Evolutionary conservation across 2,888 invertebrate species (phyloP).

Genomic region (Epinotia bilunana): DNA sequence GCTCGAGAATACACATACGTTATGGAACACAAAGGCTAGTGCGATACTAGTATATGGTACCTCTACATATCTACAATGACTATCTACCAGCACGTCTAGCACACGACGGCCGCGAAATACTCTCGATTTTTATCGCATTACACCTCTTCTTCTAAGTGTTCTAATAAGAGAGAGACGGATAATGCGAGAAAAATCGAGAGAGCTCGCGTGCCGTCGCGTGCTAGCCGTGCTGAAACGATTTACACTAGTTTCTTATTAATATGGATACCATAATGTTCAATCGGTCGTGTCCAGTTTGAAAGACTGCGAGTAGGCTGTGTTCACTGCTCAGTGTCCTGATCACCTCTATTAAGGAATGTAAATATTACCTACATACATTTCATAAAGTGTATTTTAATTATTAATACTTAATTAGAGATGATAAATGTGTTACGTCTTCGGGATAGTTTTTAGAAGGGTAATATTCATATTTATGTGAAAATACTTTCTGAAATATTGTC

Average conservation of each 20-base stretch:
- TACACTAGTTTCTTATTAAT: background rate
- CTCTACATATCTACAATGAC: conserved; percentile 9
- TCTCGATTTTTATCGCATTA: too few relatives aligned
- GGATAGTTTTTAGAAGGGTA: background rate
- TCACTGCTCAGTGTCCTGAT: background rate
- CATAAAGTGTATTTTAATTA: background rate
- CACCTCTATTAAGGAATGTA: background rate
- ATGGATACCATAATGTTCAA: background rate
- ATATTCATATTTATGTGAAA: background rate
- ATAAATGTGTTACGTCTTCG: background rate
- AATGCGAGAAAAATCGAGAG: too few relatives aligned
- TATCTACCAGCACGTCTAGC: too few relatives aligned
- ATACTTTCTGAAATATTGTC: background rate
- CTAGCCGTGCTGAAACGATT: background rate
- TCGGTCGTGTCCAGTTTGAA: too few relatives aligned
- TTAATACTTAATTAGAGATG: background rate
- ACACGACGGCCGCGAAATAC: too few relatives aligned
- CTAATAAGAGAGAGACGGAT: too few relatives aligned
- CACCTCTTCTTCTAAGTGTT: too few relatives aligned
- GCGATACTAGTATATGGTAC: conserved; percentile 2
- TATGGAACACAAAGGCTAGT: conserved; percentile 70
- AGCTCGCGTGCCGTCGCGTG: too few relatives aligned
- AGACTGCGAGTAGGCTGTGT: background rate
- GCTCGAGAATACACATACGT: conserved; percentile 73
- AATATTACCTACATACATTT: background rate